phyloP scores from a whole-genome alignment of 2,113 vertebrate genomes.

The Hippoglossus stenolepis region DNA sequence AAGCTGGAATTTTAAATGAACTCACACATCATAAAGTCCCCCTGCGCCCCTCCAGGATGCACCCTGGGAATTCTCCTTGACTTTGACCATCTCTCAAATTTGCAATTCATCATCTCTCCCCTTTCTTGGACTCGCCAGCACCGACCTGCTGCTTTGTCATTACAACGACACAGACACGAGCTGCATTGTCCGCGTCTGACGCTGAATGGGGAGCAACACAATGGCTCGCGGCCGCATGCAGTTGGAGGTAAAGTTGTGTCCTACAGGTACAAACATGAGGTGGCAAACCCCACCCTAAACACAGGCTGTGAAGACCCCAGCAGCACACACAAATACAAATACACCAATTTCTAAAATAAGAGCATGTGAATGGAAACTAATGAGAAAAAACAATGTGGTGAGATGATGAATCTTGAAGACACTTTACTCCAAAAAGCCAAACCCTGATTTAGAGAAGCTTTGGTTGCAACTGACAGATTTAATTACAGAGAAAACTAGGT shows the following conservation, averaged over 20 bases:
- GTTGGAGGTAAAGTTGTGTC: slow-evolving; percentile 32
- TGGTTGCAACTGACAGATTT: slow-evolving; percentile 3
- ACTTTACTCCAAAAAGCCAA: not conserved
- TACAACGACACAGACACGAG: slow-evolving; percentile 63
- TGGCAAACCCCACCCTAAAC: slow-evolving; percentile 45
- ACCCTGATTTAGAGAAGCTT: slow-evolving; percentile 13
- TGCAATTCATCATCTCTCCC: slow-evolving; percentile 80
- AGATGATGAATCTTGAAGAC: slow-evolving; percentile 9
- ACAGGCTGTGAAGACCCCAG: slow-evolving; percentile 34
- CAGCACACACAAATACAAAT: not conserved
- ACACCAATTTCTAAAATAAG: not conserved
- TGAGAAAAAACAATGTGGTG: not conserved
- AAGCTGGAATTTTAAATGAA: slow-evolving; percentile 74
- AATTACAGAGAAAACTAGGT: slow-evolving; percentile 12
- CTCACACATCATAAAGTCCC: slow-evolving; percentile 57
- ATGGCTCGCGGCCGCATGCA: slow-evolving; percentile 23
- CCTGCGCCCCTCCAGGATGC: slow-evolving; percentile 38
- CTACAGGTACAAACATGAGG: slow-evolving; percentile 66
- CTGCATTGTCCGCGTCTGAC: slow-evolving; percentile 61
- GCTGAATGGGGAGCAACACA: slow-evolving; percentile 44
- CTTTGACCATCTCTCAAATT: slow-evolving; percentile 76
- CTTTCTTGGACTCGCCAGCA: slow-evolving; percentile 39
- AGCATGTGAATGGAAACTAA: not conserved
- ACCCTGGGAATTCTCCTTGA: slow-evolving; percentile 75
- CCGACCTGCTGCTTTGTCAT: slow-evolving; percentile 70